Evolutionary conservation across 2,797 vertebrate species (phyloP).

Genomic region (Coccyzus lansbergi): DNA sequence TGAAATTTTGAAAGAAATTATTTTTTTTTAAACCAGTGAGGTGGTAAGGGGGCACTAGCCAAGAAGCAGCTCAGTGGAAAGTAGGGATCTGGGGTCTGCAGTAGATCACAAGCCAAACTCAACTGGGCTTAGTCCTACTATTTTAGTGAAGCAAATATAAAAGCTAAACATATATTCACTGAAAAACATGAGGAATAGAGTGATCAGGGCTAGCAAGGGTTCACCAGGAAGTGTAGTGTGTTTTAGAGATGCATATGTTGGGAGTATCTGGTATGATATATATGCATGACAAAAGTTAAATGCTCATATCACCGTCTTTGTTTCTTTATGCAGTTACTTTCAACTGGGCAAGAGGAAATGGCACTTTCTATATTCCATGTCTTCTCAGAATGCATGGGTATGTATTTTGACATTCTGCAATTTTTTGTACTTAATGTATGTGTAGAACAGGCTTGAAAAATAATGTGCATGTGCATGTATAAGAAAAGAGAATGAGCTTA

Average conservation of each 20-base stretch:
- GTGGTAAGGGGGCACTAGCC: fast-evolving
- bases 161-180: background rate
- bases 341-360: background rate
- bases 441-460: background rate
- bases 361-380: background rate
- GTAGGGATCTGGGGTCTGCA: background rate
- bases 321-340: background rate
- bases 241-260: background rate
- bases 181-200: background rate
- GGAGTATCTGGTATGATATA: background rate
- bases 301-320: background rate
- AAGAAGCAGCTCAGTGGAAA: background rate
- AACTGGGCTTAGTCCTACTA: background rate
- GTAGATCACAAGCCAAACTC: background rate
- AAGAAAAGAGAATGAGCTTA: background rate
- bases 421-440: background rate
- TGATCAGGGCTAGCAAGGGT: background rate
- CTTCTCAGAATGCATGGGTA: background rate
- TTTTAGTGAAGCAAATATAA: background rate
- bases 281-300: background rate
- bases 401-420: background rate
- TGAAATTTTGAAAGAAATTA: background rate
- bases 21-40: background rate
- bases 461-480: background rate
- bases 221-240: background rate